Base-by-base conservation (phyloP, 1,140 invertebrate species). In the Trissolcus basalis region DNA sequence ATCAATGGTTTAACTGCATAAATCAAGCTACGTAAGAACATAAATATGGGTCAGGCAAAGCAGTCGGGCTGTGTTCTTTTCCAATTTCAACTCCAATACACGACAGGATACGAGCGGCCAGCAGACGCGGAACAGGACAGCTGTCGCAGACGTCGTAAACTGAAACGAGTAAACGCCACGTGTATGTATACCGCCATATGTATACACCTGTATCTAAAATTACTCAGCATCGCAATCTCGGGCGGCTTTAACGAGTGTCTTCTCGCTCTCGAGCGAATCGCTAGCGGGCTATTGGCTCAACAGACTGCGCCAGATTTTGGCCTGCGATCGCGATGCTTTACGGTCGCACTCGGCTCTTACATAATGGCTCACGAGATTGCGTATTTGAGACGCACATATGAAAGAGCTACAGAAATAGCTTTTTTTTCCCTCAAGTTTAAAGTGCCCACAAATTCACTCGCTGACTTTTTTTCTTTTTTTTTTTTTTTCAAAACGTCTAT, bases 101-200 rank as follows among this genome's bases (percentile, higher is more conserved):
- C 13, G 15, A 27, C 15, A 45, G 16, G 36, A 71, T 72, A 55
- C 43, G 32, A 67, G 11, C 16, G 49, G 27, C 5, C 54, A 53
- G 11, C 43, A 41, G 36, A 60, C 65, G 32, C 35, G 61, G 27
- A 56, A 60, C 67, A 43, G 59, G 64, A 72, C 72, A 79, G 77
- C 77, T 79, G 72, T 76, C 63, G 64, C 72, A 53, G 41, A 76
- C 63, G 59, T 79, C 77, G 77, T 79, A 76, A 72, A 76, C 51
- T 58, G 54, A 43, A 72, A 65, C 53, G 70, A 58, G 65, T 48
- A 70, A 78, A 65, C 56, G 48, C 64, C 12, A 69, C 64, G 32
- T 61, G 68, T 64, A 56, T 63, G 55, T 60, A 63, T n/a, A n/a
- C n/a, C 53, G 11, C 36, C 48, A 19, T 43, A 36, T 33, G 55